Evolutionary conservation across 2,888 invertebrate genomes (phyloP), one percentile per base, ranked within the genome.

Genomic region (Deilephila elpenor): DNA sequence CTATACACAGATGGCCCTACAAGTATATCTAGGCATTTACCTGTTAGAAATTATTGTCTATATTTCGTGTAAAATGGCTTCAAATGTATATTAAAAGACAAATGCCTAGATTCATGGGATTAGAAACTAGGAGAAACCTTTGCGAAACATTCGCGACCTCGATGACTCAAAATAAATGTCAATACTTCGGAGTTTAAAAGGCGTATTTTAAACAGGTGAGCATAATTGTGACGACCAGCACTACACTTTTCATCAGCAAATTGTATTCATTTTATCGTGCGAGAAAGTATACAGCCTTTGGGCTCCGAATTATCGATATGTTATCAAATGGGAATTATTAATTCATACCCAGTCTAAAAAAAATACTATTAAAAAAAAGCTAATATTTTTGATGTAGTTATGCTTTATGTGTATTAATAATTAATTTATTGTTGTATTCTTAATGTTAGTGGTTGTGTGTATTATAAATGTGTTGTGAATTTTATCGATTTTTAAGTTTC

Each of bases 321-420:
- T 11, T 11, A 14, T 37, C 20, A 64, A 20, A 37, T 37, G 20
- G 32, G 32, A 61, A 61, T 17, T 64, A 37, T 44, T 11, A 62
- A 34, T 37, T 44, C 37, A 20, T 44, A 44, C 20, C 44, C 14
- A 20, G 14, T 34, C 19, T 20, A 8, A 64, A 20, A 37, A 44
- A 44, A 14, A 44, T 32, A 64, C 8, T 64, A 64, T 20, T 64
- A 37, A 37, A 62, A 64, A 62, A 64, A 20, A 64, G 11, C n/a
- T 17, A 25, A 6, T 20, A 11, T 51, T 44, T 17, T 51, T 51
- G 14, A 44, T 67, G 11, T 64, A 37, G 11, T 51, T 44, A 67
- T 44, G 51, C 67, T 67, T 67, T 67, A 67, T 14, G 51, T 67
- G 67, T 67, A 64, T 67, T n/a, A 56, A 67, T 67, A 25, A 25